Conservation (phyloP, 2,888 invertebrate genomes). For the Encarsia formosa region DNA sequence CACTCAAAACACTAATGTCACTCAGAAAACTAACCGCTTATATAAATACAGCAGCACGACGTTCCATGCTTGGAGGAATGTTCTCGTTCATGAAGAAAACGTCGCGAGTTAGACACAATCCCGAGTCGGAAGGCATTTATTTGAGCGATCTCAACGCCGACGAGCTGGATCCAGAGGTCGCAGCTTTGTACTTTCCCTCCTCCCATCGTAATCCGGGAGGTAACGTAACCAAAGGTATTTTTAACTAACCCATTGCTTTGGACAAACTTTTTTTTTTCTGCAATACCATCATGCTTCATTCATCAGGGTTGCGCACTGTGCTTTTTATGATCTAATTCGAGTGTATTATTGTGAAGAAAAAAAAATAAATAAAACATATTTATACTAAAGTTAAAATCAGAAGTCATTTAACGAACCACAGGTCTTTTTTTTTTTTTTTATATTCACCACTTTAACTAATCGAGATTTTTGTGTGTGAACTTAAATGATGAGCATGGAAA, state of each 20-base stretch:
- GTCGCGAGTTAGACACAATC: constrained; percentile 58
- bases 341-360: too few species aligned
- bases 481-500: too few species aligned
- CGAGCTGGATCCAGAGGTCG: constrained; percentile 87
- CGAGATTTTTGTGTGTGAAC: too few species aligned
- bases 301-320: too few species aligned
- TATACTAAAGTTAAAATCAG: too few species aligned
- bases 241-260: constrained; percentile 32
- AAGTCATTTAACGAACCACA: too few species aligned
- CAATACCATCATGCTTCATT: not conserved
- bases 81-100: constrained; percentile 87
- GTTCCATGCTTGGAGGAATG: constrained; percentile 85
- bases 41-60: constrained; percentile 51
- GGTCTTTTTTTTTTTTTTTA: too few species aligned
- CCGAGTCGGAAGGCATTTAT: constrained; percentile 78
- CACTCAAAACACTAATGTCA: too few species aligned
- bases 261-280: not conserved
- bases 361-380: too few species aligned
- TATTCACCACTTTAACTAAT: too few species aligned
- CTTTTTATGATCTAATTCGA: too few species aligned
- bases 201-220: constrained; percentile 49
- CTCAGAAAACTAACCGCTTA: constrained; percentile 21
- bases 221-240: constrained; percentile 44
- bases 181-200: constrained; percentile 79
- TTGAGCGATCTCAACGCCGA: constrained; percentile 87